These are phyloP conservation scores for Hipposideros larvatus DNA, from an alignment of 2,797 vertebrate genomes.

Conservation along the genomic window DNA sequence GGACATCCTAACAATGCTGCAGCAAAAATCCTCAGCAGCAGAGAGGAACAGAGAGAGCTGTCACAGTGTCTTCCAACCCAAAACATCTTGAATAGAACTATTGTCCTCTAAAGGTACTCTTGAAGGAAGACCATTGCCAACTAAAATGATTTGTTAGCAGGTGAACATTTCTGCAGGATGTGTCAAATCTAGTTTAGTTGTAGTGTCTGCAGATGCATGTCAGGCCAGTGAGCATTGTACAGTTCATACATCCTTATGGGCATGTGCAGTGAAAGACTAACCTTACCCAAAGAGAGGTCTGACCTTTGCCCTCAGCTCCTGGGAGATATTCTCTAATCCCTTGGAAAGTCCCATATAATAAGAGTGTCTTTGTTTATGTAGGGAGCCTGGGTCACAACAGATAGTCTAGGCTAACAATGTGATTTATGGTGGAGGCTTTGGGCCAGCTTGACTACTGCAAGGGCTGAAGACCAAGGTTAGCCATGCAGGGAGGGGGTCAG, in stretches of 20 bases:
- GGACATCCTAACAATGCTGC: not conserved
- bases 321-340: not conserved
- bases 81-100: not conserved
- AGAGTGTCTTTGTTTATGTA: not conserved
- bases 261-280: not conserved
- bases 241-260: not conserved
- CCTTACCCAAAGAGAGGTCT: not conserved
- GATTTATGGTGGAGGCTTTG: not conserved
- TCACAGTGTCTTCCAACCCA: not conserved
- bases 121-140: not conserved
- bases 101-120: not conserved
- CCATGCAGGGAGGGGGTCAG: not conserved
- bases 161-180: not conserved
- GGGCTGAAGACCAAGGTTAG: not conserved
- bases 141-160: not conserved
- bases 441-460: not conserved
- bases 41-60: not conserved
- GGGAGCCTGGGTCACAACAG: accelerated
- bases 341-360: not conserved
- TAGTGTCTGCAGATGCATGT: not conserved
- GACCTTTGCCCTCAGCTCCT: not conserved
- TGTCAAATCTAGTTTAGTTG: not conserved
- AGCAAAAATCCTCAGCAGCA: not conserved
- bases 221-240: not conserved
- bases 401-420: not conserved